A percentile compares a stretch with the other conserved stretches of the same genome.
Evolutionary conservation across 2,888 invertebrate species (phyloP).

Genomic region (Prostheceraeus crozeri): DNA sequence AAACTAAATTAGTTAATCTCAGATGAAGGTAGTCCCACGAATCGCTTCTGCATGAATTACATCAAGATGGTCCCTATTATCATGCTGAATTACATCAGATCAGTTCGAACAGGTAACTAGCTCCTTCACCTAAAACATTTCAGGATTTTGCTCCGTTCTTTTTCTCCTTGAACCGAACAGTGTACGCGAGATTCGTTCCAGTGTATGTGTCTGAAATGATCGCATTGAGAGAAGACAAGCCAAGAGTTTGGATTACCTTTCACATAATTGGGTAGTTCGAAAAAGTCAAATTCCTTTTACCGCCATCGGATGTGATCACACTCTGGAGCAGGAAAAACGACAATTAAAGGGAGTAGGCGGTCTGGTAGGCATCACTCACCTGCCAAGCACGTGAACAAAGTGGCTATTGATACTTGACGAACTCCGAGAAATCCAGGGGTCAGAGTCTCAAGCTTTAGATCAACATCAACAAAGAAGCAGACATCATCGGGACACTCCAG

Average conservation of each 20-base stretch:
- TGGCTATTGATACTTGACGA: constrained; percentile 20
- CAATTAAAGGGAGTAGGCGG: constrained; percentile 16
- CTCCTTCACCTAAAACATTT: neutral
- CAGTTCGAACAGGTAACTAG: constrained; percentile 10
- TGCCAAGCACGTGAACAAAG: constrained; percentile 7
- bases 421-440: too few species aligned
- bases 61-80: constrained; percentile 5
- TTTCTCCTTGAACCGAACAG: constrained; percentile 5
- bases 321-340: constrained; percentile 16
- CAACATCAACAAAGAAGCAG: too few species aligned
- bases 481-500: too few species aligned
- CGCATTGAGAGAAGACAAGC: too few species aligned
- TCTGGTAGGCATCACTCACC: constrained; percentile 21
- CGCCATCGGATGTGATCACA: constrained; percentile 18
- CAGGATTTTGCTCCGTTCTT: constrained; percentile 25
- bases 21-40: too few species aligned
- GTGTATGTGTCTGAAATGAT: constrained; percentile 10
- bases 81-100: constrained; percentile 18
- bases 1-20: too few species aligned
- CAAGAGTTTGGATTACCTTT: too few species aligned
- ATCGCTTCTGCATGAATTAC: constrained; percentile 22
- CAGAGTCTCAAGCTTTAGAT: too few species aligned
- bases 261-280: constrained; percentile 23
- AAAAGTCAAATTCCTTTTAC: neutral
- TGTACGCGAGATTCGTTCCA: constrained; percentile 29